Percentiles rank a stretch among this genome's conserved stretches.
Conservation (phyloP, 2,797 vertebrate genomes). For the Kryptolebias ocellatus region DNA sequence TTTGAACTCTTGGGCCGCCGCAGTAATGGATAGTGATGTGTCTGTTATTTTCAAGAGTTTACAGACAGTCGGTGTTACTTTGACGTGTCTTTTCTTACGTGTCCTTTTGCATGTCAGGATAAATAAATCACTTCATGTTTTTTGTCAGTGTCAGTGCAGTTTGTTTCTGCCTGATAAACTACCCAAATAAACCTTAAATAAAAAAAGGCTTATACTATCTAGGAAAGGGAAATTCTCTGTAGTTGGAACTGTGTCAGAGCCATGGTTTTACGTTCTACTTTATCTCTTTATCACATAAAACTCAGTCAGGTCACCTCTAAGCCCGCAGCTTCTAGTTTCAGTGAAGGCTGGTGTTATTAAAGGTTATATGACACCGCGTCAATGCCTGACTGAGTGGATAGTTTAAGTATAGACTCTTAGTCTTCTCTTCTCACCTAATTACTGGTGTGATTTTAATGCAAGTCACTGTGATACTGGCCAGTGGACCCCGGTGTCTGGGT, state of each 20-base stretch:
- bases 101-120: slow-evolving; percentile 3
- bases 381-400: slow-evolving; percentile 33
- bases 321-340: slow-evolving; percentile 42
- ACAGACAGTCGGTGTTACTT: slow-evolving; percentile 1
- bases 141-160: neutral
- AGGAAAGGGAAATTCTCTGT: neutral
- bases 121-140: neutral
- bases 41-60: slow-evolving; percentile 27
- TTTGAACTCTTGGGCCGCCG: slow-evolving; percentile 48
- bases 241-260: neutral
- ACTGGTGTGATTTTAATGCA: slow-evolving; percentile 50
- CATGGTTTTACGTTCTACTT: slow-evolving; percentile 1
- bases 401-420: slow-evolving; percentile 47
- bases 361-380: slow-evolving; percentile 56
- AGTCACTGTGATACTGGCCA: slow-evolving; percentile 35
- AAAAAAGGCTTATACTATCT: neutral
- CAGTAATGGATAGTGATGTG: slow-evolving; percentile 37
- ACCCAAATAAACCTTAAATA: neutral
- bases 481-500: slow-evolving; percentile 16
- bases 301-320: slow-evolving; percentile 34
- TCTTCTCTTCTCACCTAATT: slow-evolving; percentile 57
- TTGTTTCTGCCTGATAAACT: neutral
- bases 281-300: slow-evolving; percentile 35
- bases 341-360: slow-evolving; percentile 40
- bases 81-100: slow-evolving; percentile 4